Evolutionary conservation across 1,140 invertebrate species (phyloP).

Genomic region (Drosophila mauritiana): DNA sequence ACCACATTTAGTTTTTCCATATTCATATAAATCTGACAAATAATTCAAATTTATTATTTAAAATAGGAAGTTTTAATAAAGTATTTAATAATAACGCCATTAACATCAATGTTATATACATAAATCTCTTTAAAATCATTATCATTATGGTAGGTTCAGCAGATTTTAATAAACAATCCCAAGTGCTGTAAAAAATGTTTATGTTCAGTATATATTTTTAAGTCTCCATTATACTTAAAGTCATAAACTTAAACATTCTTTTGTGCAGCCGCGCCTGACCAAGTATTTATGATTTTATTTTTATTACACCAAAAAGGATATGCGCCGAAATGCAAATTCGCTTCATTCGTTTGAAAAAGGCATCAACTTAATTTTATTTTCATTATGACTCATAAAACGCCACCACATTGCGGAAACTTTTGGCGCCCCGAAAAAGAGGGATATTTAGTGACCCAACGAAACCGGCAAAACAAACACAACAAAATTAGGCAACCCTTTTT

Average conservation of each 20-base stretch:
- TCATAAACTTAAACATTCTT: constrained; percentile 41
- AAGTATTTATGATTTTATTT: constrained; percentile 57
- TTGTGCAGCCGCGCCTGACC: constrained; percentile 22
- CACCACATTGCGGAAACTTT: constrained; percentile 66
- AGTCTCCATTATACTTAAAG: constrained; percentile 24
- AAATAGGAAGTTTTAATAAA: too few species aligned
- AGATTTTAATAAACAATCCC: constrained; percentile 12
- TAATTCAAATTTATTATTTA: background rate
- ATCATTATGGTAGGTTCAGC: too few species aligned
- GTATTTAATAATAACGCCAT: too few species aligned
- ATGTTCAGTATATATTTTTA: constrained; percentile 14
- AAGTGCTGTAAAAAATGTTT: constrained; percentile 6
- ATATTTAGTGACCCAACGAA: constrained; percentile 23
- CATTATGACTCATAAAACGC: constrained; percentile 72
- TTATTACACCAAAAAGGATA: constrained; percentile 65
- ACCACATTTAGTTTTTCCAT: too few species aligned
- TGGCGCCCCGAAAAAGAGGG: constrained; percentile 25
- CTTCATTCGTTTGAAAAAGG: constrained; percentile 42
- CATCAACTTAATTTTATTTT: constrained; percentile 82
- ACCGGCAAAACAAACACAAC: constrained; percentile 42
- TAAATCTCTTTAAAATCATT: background rate
- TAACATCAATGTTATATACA: too few species aligned
- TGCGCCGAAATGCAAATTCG: constrained; percentile 62
- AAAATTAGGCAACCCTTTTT: constrained; percentile 52
- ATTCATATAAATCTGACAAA: background rate